Base-by-base conservation (phyloP, 2,797 vertebrate genomes). In the Hippocampus kuda region DNA sequence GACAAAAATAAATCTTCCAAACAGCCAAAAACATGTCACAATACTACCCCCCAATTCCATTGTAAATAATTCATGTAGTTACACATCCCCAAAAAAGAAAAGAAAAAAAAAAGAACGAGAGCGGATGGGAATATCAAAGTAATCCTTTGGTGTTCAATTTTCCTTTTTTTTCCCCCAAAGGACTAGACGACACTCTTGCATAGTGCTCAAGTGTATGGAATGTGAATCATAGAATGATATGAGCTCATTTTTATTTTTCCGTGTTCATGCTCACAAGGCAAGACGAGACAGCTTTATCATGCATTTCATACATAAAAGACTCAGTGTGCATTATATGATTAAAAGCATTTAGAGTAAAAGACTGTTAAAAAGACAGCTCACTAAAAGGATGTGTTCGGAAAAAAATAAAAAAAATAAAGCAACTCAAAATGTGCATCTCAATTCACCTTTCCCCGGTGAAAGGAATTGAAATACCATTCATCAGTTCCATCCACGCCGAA, bases 1-100 rank as follows among this genome's bases (percentile, higher is more conserved):
- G 76, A 83, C 77, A 75, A 83, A 79, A 82, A 63, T 64, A 44
- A 77, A 74, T 81, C 51, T 62, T 72, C 72, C 79, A 71, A 71
- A 76, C 74, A 80, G 48, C 63, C 41, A 46, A 64, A 76, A 70
- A 69, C 74, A 68, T 73, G 78, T 71, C 77, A 71, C 71, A 73
- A 76, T 72, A 75, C 77, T 81, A 77, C 74, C 68, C 78, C 68
- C 67, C 69, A 76, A 69, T 79, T 69, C 70, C 70, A 53, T 42
- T 64, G 61, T 82, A 72, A 80, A 81, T 83, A 85, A 81, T 71
- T 69, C 68, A 83, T 72, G 59, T 66, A 53, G 71, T 65, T 49
- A 26, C 42, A 68, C 42, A 59, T 68, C 71, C 38, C 66, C 30
- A 65, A 65, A 70, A 59, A 74, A 71, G 61, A 60, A 15, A 71